phyloP scores from a whole-genome alignment of 1,140 invertebrate species.

The Ceratina australensis region DNA sequence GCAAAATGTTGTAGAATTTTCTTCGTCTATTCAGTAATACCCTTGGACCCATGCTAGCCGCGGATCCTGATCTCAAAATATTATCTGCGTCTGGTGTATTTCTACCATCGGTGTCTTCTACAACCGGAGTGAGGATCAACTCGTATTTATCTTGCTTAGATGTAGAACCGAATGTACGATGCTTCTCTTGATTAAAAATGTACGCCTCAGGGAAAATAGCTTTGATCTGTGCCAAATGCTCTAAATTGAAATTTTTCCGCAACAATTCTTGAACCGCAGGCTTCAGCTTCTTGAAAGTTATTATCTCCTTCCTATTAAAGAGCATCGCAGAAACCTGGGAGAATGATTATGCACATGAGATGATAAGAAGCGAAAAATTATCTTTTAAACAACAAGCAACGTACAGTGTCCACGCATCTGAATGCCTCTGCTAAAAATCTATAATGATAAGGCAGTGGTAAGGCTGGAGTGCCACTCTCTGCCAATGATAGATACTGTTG shows the following conservation, averaged over 20 bases:
- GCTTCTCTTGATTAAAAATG: constrained; percentile 87
- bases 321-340: constrained; percentile 85
- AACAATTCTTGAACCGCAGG: constrained; percentile 92
- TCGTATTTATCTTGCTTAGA: constrained; percentile 85
- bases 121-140: constrained; percentile 83
- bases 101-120: constrained; percentile 79
- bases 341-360: constrained; percentile 1
- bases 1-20: constrained; percentile 83
- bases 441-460: constrained; percentile 91
- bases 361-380: background rate
- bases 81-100: constrained; percentile 72
- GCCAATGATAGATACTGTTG: constrained; percentile 82
- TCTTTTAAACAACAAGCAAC: background rate
- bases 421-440: constrained; percentile 90
- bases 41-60: constrained; percentile 81
- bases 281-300: constrained; percentile 93
- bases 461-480: constrained; percentile 80
- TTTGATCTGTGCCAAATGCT: constrained; percentile 93
- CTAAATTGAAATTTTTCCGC: constrained; percentile 88
- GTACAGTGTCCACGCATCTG: constrained; percentile 89
- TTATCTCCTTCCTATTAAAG: constrained; percentile 91
- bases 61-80: constrained; percentile 64
- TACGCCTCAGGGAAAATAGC: constrained; percentile 90
- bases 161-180: constrained; percentile 82
- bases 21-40: constrained; percentile 83